Conservation (phyloP, 2,888 invertebrate genomes). For the Bibio marci region DNA sequence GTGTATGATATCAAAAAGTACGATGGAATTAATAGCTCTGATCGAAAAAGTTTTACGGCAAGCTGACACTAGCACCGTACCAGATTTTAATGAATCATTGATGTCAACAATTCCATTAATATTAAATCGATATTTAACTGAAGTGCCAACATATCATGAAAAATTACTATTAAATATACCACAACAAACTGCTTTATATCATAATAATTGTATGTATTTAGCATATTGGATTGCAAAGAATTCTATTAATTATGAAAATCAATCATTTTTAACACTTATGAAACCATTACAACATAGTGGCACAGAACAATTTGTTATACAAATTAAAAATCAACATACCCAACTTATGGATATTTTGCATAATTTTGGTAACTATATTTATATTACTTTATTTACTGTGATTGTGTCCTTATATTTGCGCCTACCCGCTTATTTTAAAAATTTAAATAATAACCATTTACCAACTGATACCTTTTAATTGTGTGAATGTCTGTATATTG, state of each 20-base stretch:
- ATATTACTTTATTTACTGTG: neutral
- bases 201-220: conserved; percentile 85
- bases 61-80: conserved; percentile 9
- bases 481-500: neutral
- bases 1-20: conserved; percentile 27
- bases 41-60: conserved; percentile 25
- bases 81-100: conserved; percentile 37
- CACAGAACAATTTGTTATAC: conserved; percentile 48
- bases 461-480: too few species aligned
- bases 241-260: conserved; percentile 34
- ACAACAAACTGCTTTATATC: conserved; percentile 67
- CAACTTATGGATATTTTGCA: conserved; percentile 59
- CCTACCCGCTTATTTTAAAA: neutral
- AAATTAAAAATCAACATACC: conserved; percentile 57
- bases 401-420: neutral
- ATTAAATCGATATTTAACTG: conserved; percentile 56
- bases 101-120: conserved; percentile 54
- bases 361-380: conserved; percentile 42
- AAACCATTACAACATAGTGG: conserved; percentile 49
- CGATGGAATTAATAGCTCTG: conserved; percentile 25
- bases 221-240: conserved; percentile 55
- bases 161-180: conserved; percentile 68
- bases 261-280: conserved; percentile 50
- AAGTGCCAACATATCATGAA: conserved; percentile 65
- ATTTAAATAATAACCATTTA: too few species aligned